These are phyloP conservation scores for Lamellibrachia satsuma DNA, from an alignment of 2,888 invertebrate genomes.

Conservation along the genomic window DNA sequence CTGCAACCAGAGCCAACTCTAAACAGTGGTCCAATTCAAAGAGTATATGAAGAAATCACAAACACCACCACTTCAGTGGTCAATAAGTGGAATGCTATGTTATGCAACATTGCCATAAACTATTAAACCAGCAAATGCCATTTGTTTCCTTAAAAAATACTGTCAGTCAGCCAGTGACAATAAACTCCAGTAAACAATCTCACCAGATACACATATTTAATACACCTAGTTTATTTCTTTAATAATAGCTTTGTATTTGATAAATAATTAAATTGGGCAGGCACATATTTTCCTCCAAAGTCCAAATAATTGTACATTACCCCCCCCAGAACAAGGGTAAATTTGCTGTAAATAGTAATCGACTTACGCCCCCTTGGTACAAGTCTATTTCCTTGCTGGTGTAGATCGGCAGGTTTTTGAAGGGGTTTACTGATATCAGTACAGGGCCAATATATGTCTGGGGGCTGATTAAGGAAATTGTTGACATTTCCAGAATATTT, in stretches of 20 bases:
- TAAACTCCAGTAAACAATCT: too few relatives aligned
- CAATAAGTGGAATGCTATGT: background rate
- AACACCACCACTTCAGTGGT: background rate
- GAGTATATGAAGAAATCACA: background rate
- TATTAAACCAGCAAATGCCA: background rate
- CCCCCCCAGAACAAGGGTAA: background rate
- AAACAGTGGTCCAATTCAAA: background rate
- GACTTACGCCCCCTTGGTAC: conserved; percentile 66
- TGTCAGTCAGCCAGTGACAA: too few relatives aligned
- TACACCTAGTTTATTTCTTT: too few relatives aligned
- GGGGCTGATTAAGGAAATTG: conserved; percentile 38
- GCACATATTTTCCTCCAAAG: too few relatives aligned
- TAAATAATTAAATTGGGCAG: too few relatives aligned
- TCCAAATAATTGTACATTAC: too few relatives aligned
- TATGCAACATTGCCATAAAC: background rate
- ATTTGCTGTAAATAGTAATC: background rate
- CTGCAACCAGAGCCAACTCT: conserved; percentile 57
- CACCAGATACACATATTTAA: too few relatives aligned
- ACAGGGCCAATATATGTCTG: conserved; percentile 76
- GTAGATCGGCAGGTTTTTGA: conserved; percentile 74
- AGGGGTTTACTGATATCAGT: conserved; percentile 74
- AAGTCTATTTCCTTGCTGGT: conserved; percentile 71
- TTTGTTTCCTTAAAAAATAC: too few relatives aligned
- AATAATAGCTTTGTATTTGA: too few relatives aligned
- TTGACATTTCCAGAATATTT: conserved; percentile 8